Evolutionary conservation across 2,113 vertebrate genomes (phyloP), one percentile per base, ranked within the genome.

Genomic region (Dasyornis broadbenti): DNA sequence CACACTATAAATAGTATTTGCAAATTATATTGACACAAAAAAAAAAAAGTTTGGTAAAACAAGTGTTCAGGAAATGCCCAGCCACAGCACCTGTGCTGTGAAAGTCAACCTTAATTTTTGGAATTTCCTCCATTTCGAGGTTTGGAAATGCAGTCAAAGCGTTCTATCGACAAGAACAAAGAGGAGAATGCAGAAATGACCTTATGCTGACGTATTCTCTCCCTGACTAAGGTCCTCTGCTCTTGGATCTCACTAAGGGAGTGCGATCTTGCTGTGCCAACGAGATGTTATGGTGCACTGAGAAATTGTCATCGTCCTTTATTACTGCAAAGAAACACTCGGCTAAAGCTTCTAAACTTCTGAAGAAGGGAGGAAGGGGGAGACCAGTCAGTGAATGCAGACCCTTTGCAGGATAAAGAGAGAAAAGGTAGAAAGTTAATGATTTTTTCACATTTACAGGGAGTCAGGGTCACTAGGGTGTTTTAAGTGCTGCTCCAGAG

Each of bases 81-180:
- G 70, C 80, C 27, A 2, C 89, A 90, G 56, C 83, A 94, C 77
- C 91, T 94, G 76, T 82, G 56, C 33, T 64, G 44, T 84, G 82
- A 79, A 91, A 93, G 33, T 68, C 28, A 94, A 49, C 57, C 42
- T 87, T 69, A 75, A 85, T 86, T 79, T 61, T 61, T 94, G 61
- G 49, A 76, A 91, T 91, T 95, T 92, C 59, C 78, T 94, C 61
- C 39, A 26, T 86, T 92, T 69, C 9, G 49, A 87, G 66, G 70
- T 91, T 82, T 94, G 89, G 69, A 95, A 94, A 85, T 82, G 33
- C 50, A 79, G 91, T 92, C 65, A 91, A 87, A 96, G 81, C 70
- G 57, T 85, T 92, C 40, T 81, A 22, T 60, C 92, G 47, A 47
- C 23, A 50, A 44, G 44, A 72, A 70, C 18, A 72, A 79, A 63